phyloP scores from a whole-genome alignment of 1,140 invertebrate genomes.

The roundworm (Caenorhabditis elegans) region DNA sequence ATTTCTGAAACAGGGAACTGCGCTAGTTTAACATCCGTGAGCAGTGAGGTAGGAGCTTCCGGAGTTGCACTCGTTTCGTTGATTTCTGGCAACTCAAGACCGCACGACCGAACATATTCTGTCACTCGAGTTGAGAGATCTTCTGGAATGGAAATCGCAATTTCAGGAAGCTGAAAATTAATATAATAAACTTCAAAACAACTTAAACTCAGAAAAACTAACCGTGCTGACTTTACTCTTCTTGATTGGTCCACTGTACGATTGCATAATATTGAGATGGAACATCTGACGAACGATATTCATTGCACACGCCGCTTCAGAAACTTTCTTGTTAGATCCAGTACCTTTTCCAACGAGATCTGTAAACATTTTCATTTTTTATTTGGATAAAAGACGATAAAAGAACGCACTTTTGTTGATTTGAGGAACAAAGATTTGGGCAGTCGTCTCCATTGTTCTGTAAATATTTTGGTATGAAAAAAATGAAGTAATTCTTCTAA shows the following conservation, averaged over 20 bases:
- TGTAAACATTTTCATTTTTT: background rate
- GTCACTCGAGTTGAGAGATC: constrained; percentile 44
- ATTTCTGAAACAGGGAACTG: constrained; percentile 68
- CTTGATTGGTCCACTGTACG: constrained; percentile 77
- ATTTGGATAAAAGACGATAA: background rate
- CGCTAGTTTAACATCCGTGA: constrained; percentile 72
- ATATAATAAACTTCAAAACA: constrained; percentile 7
- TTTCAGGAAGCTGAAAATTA: constrained; percentile 54
- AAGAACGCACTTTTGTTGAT: background rate
- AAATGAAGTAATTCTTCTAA: background rate
- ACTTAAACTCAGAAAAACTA: background rate
- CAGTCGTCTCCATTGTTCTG: background rate
- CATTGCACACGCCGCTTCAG: constrained; percentile 91
- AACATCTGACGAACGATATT: constrained; percentile 90
- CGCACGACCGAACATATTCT: constrained; percentile 37
- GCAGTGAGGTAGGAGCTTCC: constrained; percentile 69
- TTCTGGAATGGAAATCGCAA: constrained; percentile 49
- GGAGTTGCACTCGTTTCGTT: constrained; percentile 1
- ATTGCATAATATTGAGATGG: constrained; percentile 87
- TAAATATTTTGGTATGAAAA: background rate
- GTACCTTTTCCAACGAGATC: constrained; percentile 73
- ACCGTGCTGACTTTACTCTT: constrained; percentile 76
- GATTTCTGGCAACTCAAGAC: constrained; percentile 49
- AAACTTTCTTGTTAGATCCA: constrained; percentile 91
- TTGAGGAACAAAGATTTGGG: background rate